phyloP scores from a whole-genome alignment of 2,797 vertebrate genomes.

The Oryzias sinensis region DNA sequence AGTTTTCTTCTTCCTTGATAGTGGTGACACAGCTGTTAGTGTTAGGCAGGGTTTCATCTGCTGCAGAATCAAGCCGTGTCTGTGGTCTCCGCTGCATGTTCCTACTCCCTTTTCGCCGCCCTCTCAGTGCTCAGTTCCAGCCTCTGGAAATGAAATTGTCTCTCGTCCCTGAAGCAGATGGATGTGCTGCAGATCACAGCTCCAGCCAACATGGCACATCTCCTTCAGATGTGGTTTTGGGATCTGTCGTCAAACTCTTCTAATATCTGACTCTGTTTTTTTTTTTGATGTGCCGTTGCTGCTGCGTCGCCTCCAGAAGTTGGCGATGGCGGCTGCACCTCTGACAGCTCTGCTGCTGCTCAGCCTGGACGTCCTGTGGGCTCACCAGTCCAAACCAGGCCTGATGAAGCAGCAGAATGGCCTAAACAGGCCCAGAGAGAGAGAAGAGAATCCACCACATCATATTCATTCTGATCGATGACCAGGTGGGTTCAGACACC shows the following conservation, averaged over 20 bases:
- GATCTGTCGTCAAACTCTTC: slow-evolving; percentile 38
- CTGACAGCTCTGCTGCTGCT: slow-evolving; percentile 80
- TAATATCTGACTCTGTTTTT: neutral
- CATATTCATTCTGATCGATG: slow-evolving; percentile 92
- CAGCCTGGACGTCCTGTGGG: slow-evolving; percentile 80
- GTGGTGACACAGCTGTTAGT: too few relatives aligned
- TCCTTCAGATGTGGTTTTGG: slow-evolving; percentile 43
- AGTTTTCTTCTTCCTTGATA: too few relatives aligned
- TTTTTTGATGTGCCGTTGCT: neutral
- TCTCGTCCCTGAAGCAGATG: slow-evolving; percentile 39
- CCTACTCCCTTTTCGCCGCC: slow-evolving; percentile 13
- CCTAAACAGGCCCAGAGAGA: slow-evolving; percentile 36
- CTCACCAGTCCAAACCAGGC: slow-evolving; percentile 78
- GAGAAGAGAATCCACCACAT: slow-evolving; percentile 80
- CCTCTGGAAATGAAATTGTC: slow-evolving; percentile 16
- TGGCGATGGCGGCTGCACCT: slow-evolving; percentile 78
- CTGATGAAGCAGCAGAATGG: slow-evolving; percentile 56
- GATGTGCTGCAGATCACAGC: slow-evolving; percentile 37
- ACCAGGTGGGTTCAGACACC: slow-evolving; percentile 73
- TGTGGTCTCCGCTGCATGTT: neutral
- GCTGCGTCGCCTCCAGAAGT: slow-evolving; percentile 6
- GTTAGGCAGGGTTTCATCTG: too few relatives aligned
- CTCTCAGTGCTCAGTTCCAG: slow-evolving; percentile 12
- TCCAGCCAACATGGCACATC: slow-evolving; percentile 47
- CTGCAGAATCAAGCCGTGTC: too few relatives aligned